Evolutionary conservation across 2,113 vertebrate genomes (phyloP).

Genomic region (Elaphurus davidianus): DNA sequence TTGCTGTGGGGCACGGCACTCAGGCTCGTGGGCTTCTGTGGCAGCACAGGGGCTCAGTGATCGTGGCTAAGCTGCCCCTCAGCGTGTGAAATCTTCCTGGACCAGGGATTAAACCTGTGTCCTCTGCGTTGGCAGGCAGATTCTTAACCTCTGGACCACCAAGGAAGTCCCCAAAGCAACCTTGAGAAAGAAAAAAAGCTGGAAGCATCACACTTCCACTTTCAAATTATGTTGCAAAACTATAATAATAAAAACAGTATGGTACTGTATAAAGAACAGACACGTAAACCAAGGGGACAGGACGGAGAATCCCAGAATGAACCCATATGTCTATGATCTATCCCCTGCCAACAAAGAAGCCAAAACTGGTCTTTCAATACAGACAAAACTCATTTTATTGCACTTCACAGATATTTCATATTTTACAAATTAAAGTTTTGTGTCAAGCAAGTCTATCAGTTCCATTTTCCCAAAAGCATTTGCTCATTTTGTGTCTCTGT

Average conservation of each 20-base stretch:
- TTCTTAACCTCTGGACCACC: accelerated
- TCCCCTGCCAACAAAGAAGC: accelerated
- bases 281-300: not conserved
- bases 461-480: accelerated
- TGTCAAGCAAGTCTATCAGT: not conserved
- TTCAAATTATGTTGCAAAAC: not conserved
- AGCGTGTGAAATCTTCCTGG: not conserved
- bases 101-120: not conserved
- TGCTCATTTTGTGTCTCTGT: accelerated
- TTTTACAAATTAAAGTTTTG: not conserved
- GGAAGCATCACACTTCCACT: not conserved
- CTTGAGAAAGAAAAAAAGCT: not conserved
- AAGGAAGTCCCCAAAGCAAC: not conserved
- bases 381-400: not conserved
- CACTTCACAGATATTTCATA: accelerated
- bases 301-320: not conserved
- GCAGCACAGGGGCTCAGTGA: accelerated
- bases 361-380: not conserved
- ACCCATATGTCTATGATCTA: accelerated
- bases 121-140: not conserved
- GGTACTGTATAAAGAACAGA: not conserved
- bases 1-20: accelerated
- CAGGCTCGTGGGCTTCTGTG: not conserved
- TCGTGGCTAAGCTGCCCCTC: not conserved
- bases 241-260: accelerated